phyloP scores from a whole-genome alignment of 2,888 invertebrate species.

The Netelia inedita region DNA sequence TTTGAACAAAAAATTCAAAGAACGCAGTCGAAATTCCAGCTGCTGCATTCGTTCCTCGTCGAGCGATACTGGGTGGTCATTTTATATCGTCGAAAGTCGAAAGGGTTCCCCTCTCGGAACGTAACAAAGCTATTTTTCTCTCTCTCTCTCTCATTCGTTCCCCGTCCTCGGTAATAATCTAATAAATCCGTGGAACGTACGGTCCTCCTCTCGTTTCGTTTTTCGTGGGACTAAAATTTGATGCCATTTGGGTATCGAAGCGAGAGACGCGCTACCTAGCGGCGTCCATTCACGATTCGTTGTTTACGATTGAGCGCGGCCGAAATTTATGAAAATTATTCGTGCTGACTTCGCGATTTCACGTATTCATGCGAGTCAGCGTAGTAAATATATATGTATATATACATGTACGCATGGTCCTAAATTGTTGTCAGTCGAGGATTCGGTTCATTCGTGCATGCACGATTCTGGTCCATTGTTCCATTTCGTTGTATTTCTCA shows the following conservation, averaged over 20 bases:
- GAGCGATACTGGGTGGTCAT: neutral
- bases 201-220: constrained; percentile 50
- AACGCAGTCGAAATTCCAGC: too few species aligned
- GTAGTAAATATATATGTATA: constrained; percentile 31
- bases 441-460: constrained; percentile 61
- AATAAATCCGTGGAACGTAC: constrained; percentile 77
- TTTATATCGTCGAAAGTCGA: constrained; percentile 29
- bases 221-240: constrained; percentile 22
- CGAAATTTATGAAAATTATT: constrained; percentile 84
- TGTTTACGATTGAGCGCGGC: constrained; percentile 77
- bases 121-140: constrained; percentile 40
- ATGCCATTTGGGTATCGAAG: constrained; percentile 56
- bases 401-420: constrained; percentile 43
- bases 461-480: constrained; percentile 70
- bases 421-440: constrained; percentile 75
- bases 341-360: constrained; percentile 75
- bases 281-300: constrained; percentile 66
- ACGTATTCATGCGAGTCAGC: constrained; percentile 74
- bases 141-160: neutral
- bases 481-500: constrained; percentile 41
- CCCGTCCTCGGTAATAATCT: constrained; percentile 74
- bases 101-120: constrained; percentile 9
- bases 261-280: constrained; percentile 1
- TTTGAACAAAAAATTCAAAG: too few species aligned
- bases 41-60: neutral